phyloP scores from a whole-genome alignment of 2,888 invertebrate species.

The Drosophila kambysellisi region DNA sequence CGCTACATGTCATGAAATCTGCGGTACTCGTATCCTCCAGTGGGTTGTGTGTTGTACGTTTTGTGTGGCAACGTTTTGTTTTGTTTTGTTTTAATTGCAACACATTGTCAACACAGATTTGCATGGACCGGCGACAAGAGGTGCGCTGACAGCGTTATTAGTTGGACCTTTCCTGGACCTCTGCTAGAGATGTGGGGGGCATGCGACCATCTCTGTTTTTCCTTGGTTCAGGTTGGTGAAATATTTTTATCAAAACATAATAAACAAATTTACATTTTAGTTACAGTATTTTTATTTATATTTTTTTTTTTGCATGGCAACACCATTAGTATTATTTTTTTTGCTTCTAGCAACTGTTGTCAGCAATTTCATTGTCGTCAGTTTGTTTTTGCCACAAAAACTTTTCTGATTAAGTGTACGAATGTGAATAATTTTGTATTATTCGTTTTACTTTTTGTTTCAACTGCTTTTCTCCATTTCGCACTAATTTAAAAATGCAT shows the following conservation, averaged over 20 bases:
- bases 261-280: constrained; percentile 77
- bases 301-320: neutral
- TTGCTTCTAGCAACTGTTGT: constrained; percentile 15
- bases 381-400: constrained; percentile 35
- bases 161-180: constrained; percentile 41
- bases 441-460: constrained; percentile 10
- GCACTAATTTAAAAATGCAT: constrained; percentile 49
- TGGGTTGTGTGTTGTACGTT: constrained; percentile 26
- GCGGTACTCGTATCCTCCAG: constrained; percentile 23
- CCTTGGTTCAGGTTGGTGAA: constrained; percentile 61
- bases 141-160: constrained; percentile 75
- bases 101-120: constrained; percentile 79
- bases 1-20: constrained; percentile 54
- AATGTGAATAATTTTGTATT: constrained; percentile 27
- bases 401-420: constrained; percentile 67
- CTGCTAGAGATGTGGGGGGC: neutral
- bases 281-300: constrained; percentile 20
- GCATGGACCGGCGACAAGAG: constrained; percentile 55
- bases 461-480: constrained; percentile 32
- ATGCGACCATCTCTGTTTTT: constrained; percentile 14
- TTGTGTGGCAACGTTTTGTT: constrained; percentile 43
- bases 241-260: constrained; percentile 72
- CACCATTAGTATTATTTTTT: constrained; percentile 10
- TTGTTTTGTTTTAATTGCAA: constrained; percentile 75
- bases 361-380: constrained; percentile 31